phyloP scores from a whole-genome alignment of 2,888 invertebrate species.

The Silvanus unidentatus region DNA sequence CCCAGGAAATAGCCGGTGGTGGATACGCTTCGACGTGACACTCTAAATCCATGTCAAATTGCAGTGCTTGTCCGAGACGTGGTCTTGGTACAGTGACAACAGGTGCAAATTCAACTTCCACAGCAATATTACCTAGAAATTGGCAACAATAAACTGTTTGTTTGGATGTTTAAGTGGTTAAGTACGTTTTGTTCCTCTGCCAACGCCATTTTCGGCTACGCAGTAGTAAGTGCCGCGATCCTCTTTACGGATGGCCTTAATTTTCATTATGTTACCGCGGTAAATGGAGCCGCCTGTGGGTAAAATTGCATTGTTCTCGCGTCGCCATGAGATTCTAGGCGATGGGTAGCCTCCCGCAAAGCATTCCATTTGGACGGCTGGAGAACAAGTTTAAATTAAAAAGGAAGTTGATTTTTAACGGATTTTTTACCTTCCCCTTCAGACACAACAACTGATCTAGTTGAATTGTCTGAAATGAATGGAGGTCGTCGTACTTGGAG shows the following conservation, averaged over 20 bases:
- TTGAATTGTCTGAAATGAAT: slow-evolving; percentile 89
- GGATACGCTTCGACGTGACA: slow-evolving; percentile 94
- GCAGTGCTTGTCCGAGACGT: slow-evolving; percentile 78
- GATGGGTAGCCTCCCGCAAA: slow-evolving; percentile 82
- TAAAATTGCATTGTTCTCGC: slow-evolving; percentile 87
- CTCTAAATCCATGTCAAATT: slow-evolving; percentile 91
- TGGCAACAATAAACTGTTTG: neutral
- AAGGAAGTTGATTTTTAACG: neutral
- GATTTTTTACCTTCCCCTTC: slow-evolving; percentile 57
- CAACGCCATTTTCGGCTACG: slow-evolving; percentile 85
- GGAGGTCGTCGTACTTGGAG: slow-evolving; percentile 84
- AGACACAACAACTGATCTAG: slow-evolving; percentile 72
- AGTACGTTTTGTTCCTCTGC: slow-evolving; percentile 68
- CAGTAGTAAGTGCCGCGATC: slow-evolving; percentile 92
- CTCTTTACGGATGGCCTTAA: slow-evolving; percentile 73
- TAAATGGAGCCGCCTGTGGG: slow-evolving; percentile 85
- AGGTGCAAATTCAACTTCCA: slow-evolving; percentile 86
- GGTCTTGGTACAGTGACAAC: slow-evolving; percentile 80
- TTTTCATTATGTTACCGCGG: slow-evolving; percentile 76
- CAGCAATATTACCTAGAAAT: slow-evolving; percentile 63
- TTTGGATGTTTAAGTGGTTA: neutral
- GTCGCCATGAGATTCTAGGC: slow-evolving; percentile 83
- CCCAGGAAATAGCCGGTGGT: slow-evolving; percentile 87
- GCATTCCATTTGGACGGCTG: slow-evolving; percentile 73
- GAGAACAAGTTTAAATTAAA: slow-evolving; percentile 27